Evolutionary conservation across 2,797 vertebrate genomes (phyloP).

Genomic region (Anguilla pacifica): DNA sequence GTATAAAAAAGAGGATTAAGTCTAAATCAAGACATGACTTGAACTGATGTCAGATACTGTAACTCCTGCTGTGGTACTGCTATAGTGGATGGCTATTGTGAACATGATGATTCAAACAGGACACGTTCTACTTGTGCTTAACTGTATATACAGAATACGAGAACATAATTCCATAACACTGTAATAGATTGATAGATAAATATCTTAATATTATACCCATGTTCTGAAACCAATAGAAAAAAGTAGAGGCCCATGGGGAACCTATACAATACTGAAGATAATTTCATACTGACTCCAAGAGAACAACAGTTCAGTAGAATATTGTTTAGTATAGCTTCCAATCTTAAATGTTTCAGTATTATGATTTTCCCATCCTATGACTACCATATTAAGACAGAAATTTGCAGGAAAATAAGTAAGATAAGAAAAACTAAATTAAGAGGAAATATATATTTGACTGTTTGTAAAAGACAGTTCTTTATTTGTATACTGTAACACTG

Average conservation of each 20-base stretch:
- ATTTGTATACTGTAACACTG: background rate
- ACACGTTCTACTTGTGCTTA: background rate
- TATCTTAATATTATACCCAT: background rate
- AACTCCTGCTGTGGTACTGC: background rate
- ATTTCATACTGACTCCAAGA: background rate
- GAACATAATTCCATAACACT: background rate
- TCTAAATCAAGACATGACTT: background rate
- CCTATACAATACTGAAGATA: background rate
- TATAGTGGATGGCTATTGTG: background rate
- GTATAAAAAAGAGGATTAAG: background rate
- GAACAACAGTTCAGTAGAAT: background rate
- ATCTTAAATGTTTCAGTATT: background rate
- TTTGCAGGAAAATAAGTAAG: background rate
- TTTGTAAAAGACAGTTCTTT: background rate
- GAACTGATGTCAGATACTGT: background rate
- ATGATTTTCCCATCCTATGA: background rate
- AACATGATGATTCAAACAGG: background rate
- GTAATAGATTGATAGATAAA: background rate
- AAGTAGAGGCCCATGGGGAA: background rate
- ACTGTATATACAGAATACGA: background rate
- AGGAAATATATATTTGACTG: too few relatives aligned
- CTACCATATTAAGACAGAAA: background rate
- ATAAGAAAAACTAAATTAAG: background rate
- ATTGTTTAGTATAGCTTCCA: background rate
- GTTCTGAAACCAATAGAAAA: background rate